Base-by-base conservation (phyloP, 92 coral and sea anemone species). In the Blastomussa wellsi region DNA sequence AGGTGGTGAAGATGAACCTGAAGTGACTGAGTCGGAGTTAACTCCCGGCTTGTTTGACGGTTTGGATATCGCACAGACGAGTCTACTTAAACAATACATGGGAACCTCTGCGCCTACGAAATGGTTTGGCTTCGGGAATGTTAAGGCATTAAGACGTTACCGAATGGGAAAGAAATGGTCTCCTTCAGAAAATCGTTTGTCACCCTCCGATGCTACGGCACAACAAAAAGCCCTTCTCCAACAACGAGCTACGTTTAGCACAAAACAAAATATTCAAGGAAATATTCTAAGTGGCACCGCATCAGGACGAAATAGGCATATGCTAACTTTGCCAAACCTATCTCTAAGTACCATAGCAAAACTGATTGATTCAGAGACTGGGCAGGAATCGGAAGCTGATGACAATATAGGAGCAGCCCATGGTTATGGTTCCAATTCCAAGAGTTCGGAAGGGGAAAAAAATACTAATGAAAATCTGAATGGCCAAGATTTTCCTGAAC, bases 41-140 rank as follows among this genome's bases (percentile, higher is more conserved):
- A 82, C 68, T 20, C 51, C 77, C 0, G 86, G 78, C 15, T 49
- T 82, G 19, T 20, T 81, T 11, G 85, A 47, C n/a, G 86, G 78
- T 41, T 82, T 70, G 44, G 78, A 70, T 51, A 53, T 13, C 14
- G 20, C 68, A 71, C 78, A 82, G 69, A 17, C 86, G 48, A 52
- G 86, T 37, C 68, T 82, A 10, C 62, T 82, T 1, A 70, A 70
- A 33, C 67, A 71, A 26, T 78, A 82, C 2, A 20, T 81, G 13
- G 78, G 51, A 26, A 20, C 13, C 49, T 8, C 3, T 20, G 28
- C 67, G 51, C 47, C 53, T 2, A 7, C 4, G 48, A 69, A 19
- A 49, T 38, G 53, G 13, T 31, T 20, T 38, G 59, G 19, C 37
- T 37, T 17, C 19, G 55, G 37, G 11, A 42, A n/a, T 28, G n/a